These are phyloP conservation scores for Dunckerocampus dactyliophorus DNA, from an alignment of 2,113 vertebrate genomes.

Conservation along the genomic window DNA sequence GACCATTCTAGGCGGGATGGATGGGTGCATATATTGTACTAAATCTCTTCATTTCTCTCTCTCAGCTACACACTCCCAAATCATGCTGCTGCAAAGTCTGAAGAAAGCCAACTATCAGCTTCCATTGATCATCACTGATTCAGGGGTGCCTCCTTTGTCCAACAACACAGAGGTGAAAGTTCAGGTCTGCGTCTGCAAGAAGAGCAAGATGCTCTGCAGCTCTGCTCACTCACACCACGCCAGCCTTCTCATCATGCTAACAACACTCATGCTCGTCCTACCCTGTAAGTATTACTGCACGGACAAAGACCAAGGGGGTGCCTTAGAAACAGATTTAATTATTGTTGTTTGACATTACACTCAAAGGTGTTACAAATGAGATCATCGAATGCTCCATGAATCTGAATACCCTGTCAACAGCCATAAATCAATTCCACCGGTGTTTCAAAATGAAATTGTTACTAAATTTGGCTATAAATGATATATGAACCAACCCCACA, in stretches of 20 bases:
- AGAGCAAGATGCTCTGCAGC: slow-evolving; percentile 94
- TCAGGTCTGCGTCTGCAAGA: slow-evolving; percentile 96
- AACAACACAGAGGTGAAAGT: slow-evolving; percentile 92
- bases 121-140: slow-evolving; percentile 92
- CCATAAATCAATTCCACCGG: background rate
- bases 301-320: background rate
- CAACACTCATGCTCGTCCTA: slow-evolving; percentile 50
- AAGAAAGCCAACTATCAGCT: slow-evolving; percentile 95
- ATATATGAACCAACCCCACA: background rate
- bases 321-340: background rate
- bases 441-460: background rate
- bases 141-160: slow-evolving; percentile 87
- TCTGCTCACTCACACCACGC: slow-evolving; percentile 66
- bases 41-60: background rate
- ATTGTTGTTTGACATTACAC: background rate
- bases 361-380: background rate
- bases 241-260: slow-evolving; percentile 71
- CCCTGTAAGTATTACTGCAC: slow-evolving; percentile 54
- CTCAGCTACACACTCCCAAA: slow-evolving; percentile 86
- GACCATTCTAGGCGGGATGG: too few species aligned
- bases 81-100: slow-evolving; percentile 89
- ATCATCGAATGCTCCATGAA: background rate
- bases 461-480: background rate
- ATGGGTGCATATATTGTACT: too few species aligned
- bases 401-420: background rate